Base-by-base conservation (phyloP, 2,113 vertebrate species). In the Corythornis cristatus region DNA sequence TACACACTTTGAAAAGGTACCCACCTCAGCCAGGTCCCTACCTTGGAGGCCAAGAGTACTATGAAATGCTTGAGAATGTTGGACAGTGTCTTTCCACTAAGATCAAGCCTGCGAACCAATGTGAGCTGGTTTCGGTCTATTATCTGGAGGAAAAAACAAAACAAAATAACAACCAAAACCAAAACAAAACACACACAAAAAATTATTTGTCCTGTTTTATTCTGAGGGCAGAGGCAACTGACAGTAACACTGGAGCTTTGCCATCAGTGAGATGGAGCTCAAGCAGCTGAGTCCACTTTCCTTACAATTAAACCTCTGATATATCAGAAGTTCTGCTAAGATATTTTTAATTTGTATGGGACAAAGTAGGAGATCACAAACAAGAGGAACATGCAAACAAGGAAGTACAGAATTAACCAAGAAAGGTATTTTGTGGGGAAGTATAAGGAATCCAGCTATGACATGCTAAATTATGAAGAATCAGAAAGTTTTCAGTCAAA, bases 91-190 rank as follows among this genome's bases (percentile, higher is more conserved):
- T 98, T 98, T 95, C 98, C 98, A 84, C 91, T 97, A 51, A 97
- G 58, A 61, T 98, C 97, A 40, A 99, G 97, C 76, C 68, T 97
- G 77, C 75, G 96, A 88, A 98, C 94, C 81, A 98, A 40, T 28
- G 97, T 95, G 64, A 99, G 96, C 82, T 97, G 97, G 88, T 98
- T 98, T 86, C 97, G 96, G 86, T 97, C 96, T 93, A 98, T 98
- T 86, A 99, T 97, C 99, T 99, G 96, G 35, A 22, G 12, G 12
- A 33, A 19, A 33, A 33, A 43, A 37, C 77, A 95, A 31, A 22
- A 6, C 48, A 31, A 66, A 45, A 37, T 37, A 22, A 6, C 48
- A 29, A 66, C n/a, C 25, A 14, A 33, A 33, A 43, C 29, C 77
- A 95, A 31, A 22, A 4, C 48, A 31, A 66, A 45, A 37, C 37